These are phyloP conservation scores for Salvator merianae DNA, from an alignment of 2,113 vertebrate genomes.

Conservation along the genomic window DNA sequence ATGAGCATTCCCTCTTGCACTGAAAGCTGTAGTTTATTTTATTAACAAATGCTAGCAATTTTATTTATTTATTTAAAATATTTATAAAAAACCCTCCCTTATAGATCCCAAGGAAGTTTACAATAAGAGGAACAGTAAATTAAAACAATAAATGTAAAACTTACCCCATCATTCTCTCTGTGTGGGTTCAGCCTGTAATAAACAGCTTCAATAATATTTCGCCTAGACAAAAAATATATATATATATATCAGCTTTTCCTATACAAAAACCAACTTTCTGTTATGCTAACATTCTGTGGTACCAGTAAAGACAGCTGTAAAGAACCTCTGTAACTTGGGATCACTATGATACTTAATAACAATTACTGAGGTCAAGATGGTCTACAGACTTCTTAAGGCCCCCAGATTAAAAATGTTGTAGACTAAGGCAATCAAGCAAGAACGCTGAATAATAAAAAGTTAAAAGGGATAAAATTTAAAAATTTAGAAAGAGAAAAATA, in stretches of 20 bases:
- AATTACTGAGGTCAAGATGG: background rate
- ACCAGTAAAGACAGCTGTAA: background rate
- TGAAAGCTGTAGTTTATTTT: background rate
- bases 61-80: too few relatives aligned
- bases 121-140: too few relatives aligned
- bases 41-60: constrained; percentile 42
- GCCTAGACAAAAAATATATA: constrained; percentile 75
- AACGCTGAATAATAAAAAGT: too few relatives aligned
- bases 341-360: background rate
- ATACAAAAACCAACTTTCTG: background rate
- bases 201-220: constrained; percentile 96
- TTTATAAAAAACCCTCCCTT: too few relatives aligned
- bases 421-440: too few relatives aligned
- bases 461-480: too few relatives aligned
- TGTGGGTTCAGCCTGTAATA: constrained; percentile 97
- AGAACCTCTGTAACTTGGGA: background rate
- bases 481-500: too few relatives aligned
- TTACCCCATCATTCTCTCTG: constrained; percentile 96
- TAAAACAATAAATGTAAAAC: constrained; percentile 66
- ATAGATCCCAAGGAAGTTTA: too few relatives aligned
- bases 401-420: too few relatives aligned
- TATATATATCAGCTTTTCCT: background rate
- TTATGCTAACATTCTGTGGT: background rate
- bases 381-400: too few relatives aligned
- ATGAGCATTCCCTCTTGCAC: background rate